These are phyloP conservation scores for Automeris io DNA, from an alignment of 2,888 invertebrate genomes.

Conservation along the genomic window DNA sequence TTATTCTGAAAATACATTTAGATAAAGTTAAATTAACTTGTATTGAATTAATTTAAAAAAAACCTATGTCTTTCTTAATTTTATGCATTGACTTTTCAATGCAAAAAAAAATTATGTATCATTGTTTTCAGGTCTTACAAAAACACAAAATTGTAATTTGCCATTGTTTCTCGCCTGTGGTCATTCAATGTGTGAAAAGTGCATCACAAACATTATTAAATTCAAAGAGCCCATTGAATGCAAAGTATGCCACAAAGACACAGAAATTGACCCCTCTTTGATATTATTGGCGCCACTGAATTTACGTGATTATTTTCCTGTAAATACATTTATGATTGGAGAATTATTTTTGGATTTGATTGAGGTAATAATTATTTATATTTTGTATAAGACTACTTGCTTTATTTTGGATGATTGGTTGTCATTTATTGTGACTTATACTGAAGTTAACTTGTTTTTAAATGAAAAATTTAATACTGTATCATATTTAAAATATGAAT, in stretches of 20 bases:
- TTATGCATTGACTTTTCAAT: not conserved
- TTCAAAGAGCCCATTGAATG: constrained; percentile 66
- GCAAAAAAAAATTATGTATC: not conserved
- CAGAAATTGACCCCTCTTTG: constrained; percentile 33
- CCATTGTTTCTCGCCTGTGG: constrained; percentile 81
- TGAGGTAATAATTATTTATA: too few species aligned
- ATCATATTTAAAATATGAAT: too few species aligned
- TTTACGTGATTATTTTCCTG: constrained; percentile 47
- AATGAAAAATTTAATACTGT: too few species aligned
- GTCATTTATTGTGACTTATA: too few species aligned
- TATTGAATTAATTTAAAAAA: too few species aligned
- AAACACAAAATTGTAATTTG: constrained; percentile 37
- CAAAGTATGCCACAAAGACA: constrained; percentile 56
- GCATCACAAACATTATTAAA: constrained; percentile 58
- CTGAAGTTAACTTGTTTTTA: too few species aligned
- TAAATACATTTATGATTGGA: constrained; percentile 54
- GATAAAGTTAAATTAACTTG: too few species aligned
- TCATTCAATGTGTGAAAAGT: constrained; percentile 82
- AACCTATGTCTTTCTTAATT: not conserved
- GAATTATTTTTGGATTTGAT: constrained; percentile 42
- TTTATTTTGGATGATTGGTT: too few species aligned
- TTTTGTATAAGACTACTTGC: too few species aligned
- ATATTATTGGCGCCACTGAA: constrained; percentile 23
- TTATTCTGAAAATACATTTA: too few species aligned
- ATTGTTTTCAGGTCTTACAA: constrained; percentile 28